Evolutionary conservation across 2,888 invertebrate genomes (phyloP).

Genomic region (Lochmaea crataegi): DNA sequence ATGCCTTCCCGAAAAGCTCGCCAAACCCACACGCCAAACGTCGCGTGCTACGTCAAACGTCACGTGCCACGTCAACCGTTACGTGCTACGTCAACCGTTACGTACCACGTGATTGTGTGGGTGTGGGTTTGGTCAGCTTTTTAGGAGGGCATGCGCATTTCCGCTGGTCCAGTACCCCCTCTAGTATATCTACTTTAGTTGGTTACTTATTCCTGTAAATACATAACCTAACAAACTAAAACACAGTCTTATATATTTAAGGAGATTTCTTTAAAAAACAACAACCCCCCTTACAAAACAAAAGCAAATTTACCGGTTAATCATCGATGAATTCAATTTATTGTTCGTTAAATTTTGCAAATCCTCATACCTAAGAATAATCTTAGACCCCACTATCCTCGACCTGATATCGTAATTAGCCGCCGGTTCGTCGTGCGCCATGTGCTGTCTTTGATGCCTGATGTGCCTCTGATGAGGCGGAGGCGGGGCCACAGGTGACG

Average conservation of each 20-base stretch:
- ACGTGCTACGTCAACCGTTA: too few relatives aligned
- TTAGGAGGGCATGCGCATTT: too few relatives aligned
- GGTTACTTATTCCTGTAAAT: neutral
- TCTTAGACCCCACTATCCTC: slow-evolving; percentile 51
- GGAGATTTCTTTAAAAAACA: neutral
- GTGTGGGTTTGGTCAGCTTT: too few relatives aligned
- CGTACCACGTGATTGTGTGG: too few relatives aligned
- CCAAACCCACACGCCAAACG: too few relatives aligned
- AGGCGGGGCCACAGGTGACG: slow-evolving; percentile 48
- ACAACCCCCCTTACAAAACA: neutral
- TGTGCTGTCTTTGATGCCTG: slow-evolving; percentile 59
- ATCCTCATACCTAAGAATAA: slow-evolving; percentile 56
- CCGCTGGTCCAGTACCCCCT: too few relatives aligned
- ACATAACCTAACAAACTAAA: slow-evolving; percentile 26
- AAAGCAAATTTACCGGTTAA: slow-evolving; percentile 50
- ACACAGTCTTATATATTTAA: slow-evolving; percentile 37
- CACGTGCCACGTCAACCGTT: too few relatives aligned
- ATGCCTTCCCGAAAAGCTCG: too few relatives aligned
- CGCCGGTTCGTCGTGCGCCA: slow-evolving; percentile 26
- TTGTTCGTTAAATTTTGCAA: slow-evolving; percentile 51
- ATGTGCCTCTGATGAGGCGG: slow-evolving; percentile 52
- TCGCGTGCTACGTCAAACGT: too few relatives aligned
- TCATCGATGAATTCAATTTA: slow-evolving; percentile 46
- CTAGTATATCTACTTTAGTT: too few relatives aligned
- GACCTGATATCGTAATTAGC: slow-evolving; percentile 52